Percentiles rank a stretch among this genome's conserved stretches.
Evolutionary conservation across 2,888 invertebrate species (phyloP).

Genomic region (Campoletis raptor): DNA sequence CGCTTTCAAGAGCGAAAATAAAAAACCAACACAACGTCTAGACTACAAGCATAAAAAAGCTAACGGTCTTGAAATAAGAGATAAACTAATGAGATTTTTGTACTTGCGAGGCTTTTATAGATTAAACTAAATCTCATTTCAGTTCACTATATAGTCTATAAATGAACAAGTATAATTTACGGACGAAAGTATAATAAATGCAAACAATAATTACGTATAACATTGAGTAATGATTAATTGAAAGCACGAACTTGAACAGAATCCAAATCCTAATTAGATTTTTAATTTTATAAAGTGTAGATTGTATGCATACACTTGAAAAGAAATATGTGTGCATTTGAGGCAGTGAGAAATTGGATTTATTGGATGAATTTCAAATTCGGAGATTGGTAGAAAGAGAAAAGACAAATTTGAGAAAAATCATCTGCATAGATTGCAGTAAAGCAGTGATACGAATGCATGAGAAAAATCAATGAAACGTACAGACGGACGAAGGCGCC

Average conservation of each 20-base stretch:
- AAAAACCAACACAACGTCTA: background rate
- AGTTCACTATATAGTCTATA: background rate
- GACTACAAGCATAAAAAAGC: slow-evolving; percentile 35
- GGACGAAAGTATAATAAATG: background rate
- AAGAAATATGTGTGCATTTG: slow-evolving; percentile 1
- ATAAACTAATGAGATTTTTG: slow-evolving; percentile 40
- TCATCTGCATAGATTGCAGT: slow-evolving; percentile 31
- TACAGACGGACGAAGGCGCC: background rate
- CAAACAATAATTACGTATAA: background rate
- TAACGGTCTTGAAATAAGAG: slow-evolving; percentile 26
- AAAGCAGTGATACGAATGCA: slow-evolving; percentile 4
- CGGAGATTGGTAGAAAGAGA: background rate
- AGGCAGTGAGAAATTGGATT: slow-evolving; percentile 13
- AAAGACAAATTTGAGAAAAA: slow-evolving; percentile 22
- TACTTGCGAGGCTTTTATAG: background rate
- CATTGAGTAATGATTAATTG: background rate
- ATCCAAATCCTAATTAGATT: background rate
- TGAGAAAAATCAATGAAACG: background rate
- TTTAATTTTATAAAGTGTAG: slow-evolving; percentile 17
- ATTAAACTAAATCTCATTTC: background rate
- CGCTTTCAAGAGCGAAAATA: background rate
- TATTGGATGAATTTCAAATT: background rate
- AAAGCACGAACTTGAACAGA: background rate
- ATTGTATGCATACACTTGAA: background rate
- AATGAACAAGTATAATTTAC: background rate